A percentile compares a stretch with the other conserved stretches of the same genome.
These are phyloP conservation scores for Epinephelus moara DNA, from an alignment of 2,113 vertebrate species.

Conservation along the genomic window DNA sequence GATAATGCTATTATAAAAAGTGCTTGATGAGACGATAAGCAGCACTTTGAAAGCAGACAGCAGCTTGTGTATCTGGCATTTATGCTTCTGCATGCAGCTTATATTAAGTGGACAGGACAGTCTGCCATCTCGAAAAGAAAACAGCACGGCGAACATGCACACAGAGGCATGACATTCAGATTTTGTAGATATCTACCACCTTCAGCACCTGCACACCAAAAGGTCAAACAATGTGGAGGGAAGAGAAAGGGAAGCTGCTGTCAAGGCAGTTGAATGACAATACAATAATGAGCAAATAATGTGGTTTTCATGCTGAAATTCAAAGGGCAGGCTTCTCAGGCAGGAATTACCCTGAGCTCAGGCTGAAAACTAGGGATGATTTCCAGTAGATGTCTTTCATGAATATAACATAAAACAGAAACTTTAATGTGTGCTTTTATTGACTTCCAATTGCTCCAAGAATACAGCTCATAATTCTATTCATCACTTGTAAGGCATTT, in stretches of 20 bases:
- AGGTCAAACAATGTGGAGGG: slow-evolving; percentile 20
- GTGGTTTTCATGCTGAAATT: not conserved
- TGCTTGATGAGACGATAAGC: slow-evolving; percentile 48
- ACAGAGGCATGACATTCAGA: slow-evolving; percentile 42
- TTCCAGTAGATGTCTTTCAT: not conserved
- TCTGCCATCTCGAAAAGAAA: slow-evolving; percentile 15
- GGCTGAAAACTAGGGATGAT: not conserved
- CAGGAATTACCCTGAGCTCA: not conserved
- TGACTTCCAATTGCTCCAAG: not conserved
- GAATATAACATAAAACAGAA: not conserved
- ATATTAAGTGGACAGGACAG: slow-evolving; percentile 5
- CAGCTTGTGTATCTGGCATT: slow-evolving; percentile 21
- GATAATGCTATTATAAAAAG: slow-evolving; percentile 54
- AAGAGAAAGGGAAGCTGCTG: slow-evolving; percentile 3
- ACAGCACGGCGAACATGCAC: slow-evolving; percentile 23
- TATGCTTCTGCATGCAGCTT: not conserved
- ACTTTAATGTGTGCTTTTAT: not conserved
- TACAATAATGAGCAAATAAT: slow-evolving; percentile 21
- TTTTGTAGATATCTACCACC: slow-evolving; percentile 11
- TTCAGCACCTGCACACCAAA: slow-evolving; percentile 18
- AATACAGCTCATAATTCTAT: not conserved
- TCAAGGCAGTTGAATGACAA: slow-evolving; percentile 3
- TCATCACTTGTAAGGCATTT: not conserved
- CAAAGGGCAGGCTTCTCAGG: slow-evolving; percentile 11
- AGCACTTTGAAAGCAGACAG: slow-evolving; percentile 19